Conservation (phyloP, 1,140 invertebrate genomes). For the Trissolcus basalis region DNA sequence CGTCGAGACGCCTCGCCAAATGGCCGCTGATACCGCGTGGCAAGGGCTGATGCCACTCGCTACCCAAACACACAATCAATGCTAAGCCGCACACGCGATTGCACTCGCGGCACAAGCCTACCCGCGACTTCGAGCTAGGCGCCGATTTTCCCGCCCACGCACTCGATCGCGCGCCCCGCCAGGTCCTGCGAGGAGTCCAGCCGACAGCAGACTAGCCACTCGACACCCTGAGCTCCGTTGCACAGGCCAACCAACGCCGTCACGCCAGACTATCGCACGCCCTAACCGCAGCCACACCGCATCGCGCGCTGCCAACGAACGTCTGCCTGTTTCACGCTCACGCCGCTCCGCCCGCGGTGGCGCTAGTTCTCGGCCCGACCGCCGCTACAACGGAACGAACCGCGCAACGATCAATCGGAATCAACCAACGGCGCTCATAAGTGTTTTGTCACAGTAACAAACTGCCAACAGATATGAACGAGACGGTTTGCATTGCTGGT, state of each 20-base stretch:
- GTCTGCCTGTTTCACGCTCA: not conserved
- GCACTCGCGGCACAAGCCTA: not conserved
- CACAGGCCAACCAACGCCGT: conserved; percentile 23
- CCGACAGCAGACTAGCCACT: conserved; percentile 16
- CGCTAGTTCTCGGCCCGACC: not conserved
- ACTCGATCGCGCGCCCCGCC: conserved; percentile 6
- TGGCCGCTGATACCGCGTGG: not conserved
- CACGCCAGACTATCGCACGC: conserved; percentile 37
- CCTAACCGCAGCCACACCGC: conserved; percentile 35
- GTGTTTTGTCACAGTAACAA: too few species aligned
- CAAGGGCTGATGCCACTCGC: conserved; percentile 5
- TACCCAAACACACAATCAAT: conserved; percentile 13
- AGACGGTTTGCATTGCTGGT: too few species aligned
- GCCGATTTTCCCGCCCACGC: conserved; percentile 9
- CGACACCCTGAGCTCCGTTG: conserved; percentile 3
- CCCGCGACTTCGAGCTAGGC: too few species aligned
- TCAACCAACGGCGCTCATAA: too few species aligned
- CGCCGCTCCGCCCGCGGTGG: not conserved
- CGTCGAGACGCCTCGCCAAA: not conserved
- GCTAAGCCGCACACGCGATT: conserved; percentile 3
- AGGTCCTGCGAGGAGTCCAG: conserved; percentile 7
- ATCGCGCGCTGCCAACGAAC: conserved; percentile 11
- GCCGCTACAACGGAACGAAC: not conserved
- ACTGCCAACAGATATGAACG: too few species aligned
- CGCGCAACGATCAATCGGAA: too few species aligned